These are phyloP conservation scores for Temnothorax nylanderi DNA, from an alignment of 1,140 invertebrate genomes.

Conservation along the genomic window DNA sequence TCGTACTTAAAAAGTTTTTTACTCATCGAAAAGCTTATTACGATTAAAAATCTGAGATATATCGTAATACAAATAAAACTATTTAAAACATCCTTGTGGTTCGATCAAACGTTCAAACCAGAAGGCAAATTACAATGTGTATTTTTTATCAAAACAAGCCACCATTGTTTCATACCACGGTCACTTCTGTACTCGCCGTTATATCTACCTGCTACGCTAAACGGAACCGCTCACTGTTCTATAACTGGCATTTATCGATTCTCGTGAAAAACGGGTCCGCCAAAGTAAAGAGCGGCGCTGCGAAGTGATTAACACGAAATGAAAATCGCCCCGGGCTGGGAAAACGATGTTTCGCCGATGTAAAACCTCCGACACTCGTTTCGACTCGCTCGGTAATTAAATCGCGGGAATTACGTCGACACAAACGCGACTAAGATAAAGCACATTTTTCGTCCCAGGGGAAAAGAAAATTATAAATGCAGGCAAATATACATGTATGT, in stretches of 20 bases:
- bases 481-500: background rate
- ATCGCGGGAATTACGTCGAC: constrained; percentile 36
- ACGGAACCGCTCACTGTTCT: constrained; percentile 63
- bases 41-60: background rate
- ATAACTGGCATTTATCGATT: constrained; percentile 68
- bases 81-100: background rate
- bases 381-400: constrained; percentile 60
- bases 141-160: constrained; percentile 16
- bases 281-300: constrained; percentile 65
- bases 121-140: constrained; percentile 8
- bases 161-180: constrained; percentile 23
- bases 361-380: constrained; percentile 45
- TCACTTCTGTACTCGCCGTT: constrained; percentile 19
- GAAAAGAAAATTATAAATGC: constrained; percentile 25
- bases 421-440: constrained; percentile 36
- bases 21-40: background rate
- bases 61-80: background rate
- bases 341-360: constrained; percentile 52
- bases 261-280: constrained; percentile 58
- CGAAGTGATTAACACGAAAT: constrained; percentile 63
- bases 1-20: background rate
- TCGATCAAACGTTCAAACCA: constrained; percentile 5
- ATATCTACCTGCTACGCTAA: constrained; percentile 56
- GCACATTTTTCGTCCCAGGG: constrained; percentile 18
- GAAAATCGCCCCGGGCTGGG: constrained; percentile 46